Base-by-base conservation (phyloP, 2,888 invertebrate genomes). In the Drepanosiphum platanoidis region DNA sequence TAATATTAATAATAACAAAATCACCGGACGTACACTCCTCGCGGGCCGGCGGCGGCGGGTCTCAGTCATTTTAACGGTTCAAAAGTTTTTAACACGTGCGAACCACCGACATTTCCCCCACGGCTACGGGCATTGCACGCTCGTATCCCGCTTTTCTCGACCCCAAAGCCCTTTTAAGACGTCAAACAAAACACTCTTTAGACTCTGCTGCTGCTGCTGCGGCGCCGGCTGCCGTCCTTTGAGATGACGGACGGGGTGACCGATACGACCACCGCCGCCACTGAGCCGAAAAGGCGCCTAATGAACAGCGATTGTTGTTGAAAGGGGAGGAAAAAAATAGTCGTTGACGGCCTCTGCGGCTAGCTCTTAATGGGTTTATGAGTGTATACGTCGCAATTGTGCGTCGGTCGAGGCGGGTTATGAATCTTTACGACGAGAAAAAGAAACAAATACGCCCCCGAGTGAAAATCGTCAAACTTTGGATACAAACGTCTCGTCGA, bases 121-220 rank as follows among this genome's bases (percentile, higher is more conserved):
- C 42, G 13, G 7, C 42, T n/a, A n/a, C n/a, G n/a, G n/a, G n/a
- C n/a, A n/a, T n/a, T n/a, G 42, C 42, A 42, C 42, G n/a, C n/a
- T n/a, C n/a, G n/a, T n/a, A n/a, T n/a, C 42, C 42, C 13, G 7
- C 0, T n/a, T n/a, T n/a, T n/a, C 46, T 15, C 46, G 1, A 9
- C 8, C 46, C 0, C 7, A 32, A 74, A 75, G 18, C 66, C 74
- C 66, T 72, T 82, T 64, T 64, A 74, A 74, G 42, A 66, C 64
- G 74, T 52, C 83, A 83, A 64, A 83, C 64, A 64, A 46, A 74
- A 82, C 30, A 74, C 72, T 32, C 4, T 42, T 18, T 36, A 71
- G 71, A 36, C n/a, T 22, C 71, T 18, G 9, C 13, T 36, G 71
- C 1, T 1, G n/a, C 8, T 7, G 7, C 30, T 3, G 64, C 30